Conservation (phyloP, 2,888 invertebrate species). For the Mantis religiosa region DNA sequence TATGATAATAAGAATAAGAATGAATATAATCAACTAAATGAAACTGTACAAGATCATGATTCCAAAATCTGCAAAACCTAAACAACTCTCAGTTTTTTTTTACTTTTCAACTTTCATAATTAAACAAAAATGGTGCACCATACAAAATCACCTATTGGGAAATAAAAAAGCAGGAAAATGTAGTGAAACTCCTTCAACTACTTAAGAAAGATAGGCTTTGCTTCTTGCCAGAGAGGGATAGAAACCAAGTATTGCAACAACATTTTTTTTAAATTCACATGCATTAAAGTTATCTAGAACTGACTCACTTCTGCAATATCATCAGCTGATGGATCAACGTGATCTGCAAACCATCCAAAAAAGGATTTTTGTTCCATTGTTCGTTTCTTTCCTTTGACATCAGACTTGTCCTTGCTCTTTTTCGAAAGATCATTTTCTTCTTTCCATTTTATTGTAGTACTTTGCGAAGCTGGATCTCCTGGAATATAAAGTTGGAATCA, state of each 20-base stretch:
- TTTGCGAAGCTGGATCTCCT: conserved; percentile 68
- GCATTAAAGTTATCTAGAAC: background rate
- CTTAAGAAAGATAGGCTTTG: background rate
- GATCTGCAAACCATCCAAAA: conserved; percentile 79
- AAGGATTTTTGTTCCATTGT: conserved; percentile 68
- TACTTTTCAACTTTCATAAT: no score
- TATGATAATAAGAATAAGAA: no score
- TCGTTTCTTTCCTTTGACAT: conserved; percentile 55
- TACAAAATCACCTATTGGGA: no score
- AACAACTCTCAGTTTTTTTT: no score
- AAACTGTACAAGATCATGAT: no score
- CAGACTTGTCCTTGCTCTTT: conserved; percentile 51
- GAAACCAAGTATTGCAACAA: no score
- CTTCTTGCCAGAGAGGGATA: background rate
- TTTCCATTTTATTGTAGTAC: conserved; percentile 77
- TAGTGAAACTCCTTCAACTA: background rate
- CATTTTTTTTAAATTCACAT: background rate
- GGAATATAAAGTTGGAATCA: no score
- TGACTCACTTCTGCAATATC: conserved; percentile 68
- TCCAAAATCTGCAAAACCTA: no score
- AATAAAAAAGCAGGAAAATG: no score
- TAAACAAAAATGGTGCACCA: no score
- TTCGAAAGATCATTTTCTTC: conserved; percentile 67
- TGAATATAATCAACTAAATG: no score
- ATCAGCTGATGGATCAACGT: conserved; percentile 75